A percentile compares a stretch with the other conserved stretches of the same genome.
Evolutionary conservation across 2,888 invertebrate species (phyloP).

Genomic region (Drosophila antonietae): DNA sequence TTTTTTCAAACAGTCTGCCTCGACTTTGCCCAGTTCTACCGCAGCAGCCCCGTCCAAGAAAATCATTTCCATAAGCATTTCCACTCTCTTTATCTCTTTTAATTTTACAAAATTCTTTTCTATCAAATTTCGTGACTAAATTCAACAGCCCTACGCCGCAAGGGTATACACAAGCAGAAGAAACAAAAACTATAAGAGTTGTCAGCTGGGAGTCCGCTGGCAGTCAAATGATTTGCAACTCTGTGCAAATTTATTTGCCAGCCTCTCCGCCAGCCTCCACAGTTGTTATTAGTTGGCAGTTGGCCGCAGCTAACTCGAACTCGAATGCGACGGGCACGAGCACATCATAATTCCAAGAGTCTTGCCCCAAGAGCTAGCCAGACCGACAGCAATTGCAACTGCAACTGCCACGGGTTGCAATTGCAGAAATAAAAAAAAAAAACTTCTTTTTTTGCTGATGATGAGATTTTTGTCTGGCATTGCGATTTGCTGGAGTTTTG

Average conservation of each 20-base stretch:
- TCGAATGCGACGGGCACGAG: constrained; percentile 38
- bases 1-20: too few relatives aligned
- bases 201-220: constrained; percentile 48
- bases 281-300: constrained; percentile 67
- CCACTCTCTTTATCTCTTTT: background rate
- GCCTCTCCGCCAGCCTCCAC: constrained; percentile 31
- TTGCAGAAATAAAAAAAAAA: constrained; percentile 18
- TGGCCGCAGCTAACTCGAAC: constrained; percentile 25
- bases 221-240: constrained; percentile 75
- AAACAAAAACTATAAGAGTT: constrained; percentile 22
- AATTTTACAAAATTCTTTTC: background rate
- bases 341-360: constrained; percentile 61
- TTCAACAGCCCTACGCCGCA: constrained; percentile 2
- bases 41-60: background rate
- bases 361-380: constrained; percentile 33
- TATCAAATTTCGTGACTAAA: constrained; percentile 4
- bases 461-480: constrained; percentile 52
- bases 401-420: constrained; percentile 19
- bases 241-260: constrained; percentile 71
- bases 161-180: constrained; percentile 15
- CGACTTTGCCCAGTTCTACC: too few relatives aligned
- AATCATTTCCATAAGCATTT: background rate
- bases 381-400: constrained; percentile 34
- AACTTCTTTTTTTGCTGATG: constrained; percentile 42
- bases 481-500: constrained; percentile 38